Evolutionary conservation across 1,140 invertebrate genomes (phyloP).

Genomic region (Pantala flavescens): DNA sequence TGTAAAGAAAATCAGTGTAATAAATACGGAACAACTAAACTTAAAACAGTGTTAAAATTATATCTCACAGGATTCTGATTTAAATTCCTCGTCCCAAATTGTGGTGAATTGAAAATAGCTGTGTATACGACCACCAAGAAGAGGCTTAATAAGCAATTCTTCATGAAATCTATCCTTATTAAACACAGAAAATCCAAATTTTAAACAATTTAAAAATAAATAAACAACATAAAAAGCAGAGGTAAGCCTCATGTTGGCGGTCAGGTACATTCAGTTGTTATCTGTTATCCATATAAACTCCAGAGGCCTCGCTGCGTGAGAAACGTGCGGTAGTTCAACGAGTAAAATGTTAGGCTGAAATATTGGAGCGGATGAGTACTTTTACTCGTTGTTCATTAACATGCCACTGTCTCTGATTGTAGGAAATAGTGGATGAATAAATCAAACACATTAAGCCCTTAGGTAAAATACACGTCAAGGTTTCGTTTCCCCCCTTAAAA

Average conservation of each 20-base stretch:
- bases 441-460: too few species aligned
- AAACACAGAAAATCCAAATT: neutral
- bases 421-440: too few species aligned
- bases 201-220: neutral
- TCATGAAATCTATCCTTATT: constrained; percentile 58
- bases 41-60: constrained; percentile 20
- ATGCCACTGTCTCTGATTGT: too few species aligned
- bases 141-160: constrained; percentile 67
- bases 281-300: too few species aligned
- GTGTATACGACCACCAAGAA: constrained; percentile 66
- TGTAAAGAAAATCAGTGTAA: constrained; percentile 33
- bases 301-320: constrained; percentile 13
- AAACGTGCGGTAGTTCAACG: too few species aligned
- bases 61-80: constrained; percentile 44
- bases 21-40: neutral
- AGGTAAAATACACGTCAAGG: too few species aligned
- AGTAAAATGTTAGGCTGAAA: too few species aligned
- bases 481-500: too few species aligned
- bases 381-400: too few species aligned
- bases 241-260: neutral
- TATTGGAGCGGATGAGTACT: too few species aligned
- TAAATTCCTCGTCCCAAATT: constrained; percentile 46
- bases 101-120: constrained; percentile 80
- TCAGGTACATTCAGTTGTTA: too few species aligned
- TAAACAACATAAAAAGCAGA: neutral